Evolutionary conservation across 2,113 vertebrate genomes (phyloP).

Genomic region (Hystrix brachyura): DNA sequence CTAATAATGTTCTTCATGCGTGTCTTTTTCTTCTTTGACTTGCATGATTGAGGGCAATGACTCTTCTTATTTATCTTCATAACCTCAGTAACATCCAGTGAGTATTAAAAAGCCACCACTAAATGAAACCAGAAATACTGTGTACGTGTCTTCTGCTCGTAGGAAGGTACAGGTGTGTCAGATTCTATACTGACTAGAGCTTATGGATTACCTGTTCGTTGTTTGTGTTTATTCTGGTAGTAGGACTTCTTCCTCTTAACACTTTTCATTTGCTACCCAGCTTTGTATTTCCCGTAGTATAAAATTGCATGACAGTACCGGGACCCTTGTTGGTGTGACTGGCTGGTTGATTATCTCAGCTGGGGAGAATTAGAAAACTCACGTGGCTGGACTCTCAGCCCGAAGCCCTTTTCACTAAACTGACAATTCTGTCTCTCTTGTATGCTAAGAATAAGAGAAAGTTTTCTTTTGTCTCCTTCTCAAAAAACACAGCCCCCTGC

Average conservation of each 20-base stretch:
- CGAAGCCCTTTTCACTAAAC: conserved; percentile 5
- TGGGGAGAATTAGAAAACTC: conserved; percentile 43
- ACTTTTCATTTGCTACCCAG: background rate
- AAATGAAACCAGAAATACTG: conserved; percentile 16
- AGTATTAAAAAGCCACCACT: conserved; percentile 2
- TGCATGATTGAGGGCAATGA: background rate
- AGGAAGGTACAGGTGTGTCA: background rate
- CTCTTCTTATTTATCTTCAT: conserved; percentile 56
- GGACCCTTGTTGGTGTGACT: background rate
- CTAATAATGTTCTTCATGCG: background rate
- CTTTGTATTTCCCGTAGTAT: background rate
- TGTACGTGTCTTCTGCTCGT: background rate
- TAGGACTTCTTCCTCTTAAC: background rate
- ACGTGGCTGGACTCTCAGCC: background rate
- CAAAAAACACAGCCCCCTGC: background rate
- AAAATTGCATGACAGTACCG: background rate
- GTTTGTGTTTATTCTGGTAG: background rate
- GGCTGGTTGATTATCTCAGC: conserved; percentile 27
- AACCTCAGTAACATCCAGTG: background rate
- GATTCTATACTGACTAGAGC: background rate
- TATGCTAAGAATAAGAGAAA: background rate
- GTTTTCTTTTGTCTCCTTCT: conserved; percentile 41
- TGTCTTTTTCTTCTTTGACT: conserved; percentile 47
- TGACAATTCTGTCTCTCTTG: background rate
- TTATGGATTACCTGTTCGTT: background rate